phyloP scores from a whole-genome alignment of 92 coral and sea anemone species.

The Epizoanthus stellaris region DNA sequence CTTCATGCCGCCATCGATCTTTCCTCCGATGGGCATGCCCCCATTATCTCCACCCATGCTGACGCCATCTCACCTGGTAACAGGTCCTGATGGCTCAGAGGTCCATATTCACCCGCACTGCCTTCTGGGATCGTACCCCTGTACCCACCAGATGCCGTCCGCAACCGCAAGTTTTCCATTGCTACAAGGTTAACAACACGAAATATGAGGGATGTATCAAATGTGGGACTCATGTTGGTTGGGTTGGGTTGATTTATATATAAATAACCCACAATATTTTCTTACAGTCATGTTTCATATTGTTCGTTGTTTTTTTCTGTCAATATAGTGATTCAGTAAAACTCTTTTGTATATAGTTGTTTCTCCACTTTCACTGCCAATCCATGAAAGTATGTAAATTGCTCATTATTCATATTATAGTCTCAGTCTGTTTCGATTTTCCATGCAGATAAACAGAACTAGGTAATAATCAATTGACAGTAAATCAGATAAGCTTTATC shows the following conservation, averaged over 20 bases:
- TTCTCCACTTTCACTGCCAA: no score
- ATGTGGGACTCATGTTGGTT: no score
- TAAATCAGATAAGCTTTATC: neutral
- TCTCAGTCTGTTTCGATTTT: no score
- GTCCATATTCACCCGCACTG: constrained; percentile 89
- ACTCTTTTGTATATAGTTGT: no score
- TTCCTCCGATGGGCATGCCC: constrained; percentile 73
- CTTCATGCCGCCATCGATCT: constrained; percentile 90
- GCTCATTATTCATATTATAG: no score
- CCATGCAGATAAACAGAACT: no score
- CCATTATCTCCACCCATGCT: constrained; percentile 76
- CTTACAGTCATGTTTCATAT: no score
- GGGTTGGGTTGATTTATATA: no score
- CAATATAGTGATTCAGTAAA: no score
- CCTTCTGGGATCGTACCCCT: constrained; percentile 84
- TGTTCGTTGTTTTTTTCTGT: no score
- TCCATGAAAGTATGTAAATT: no score
- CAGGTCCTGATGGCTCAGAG: constrained; percentile 77
- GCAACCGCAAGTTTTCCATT: constrained; percentile 31
- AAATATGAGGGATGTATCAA: neutral
- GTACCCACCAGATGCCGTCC: constrained; percentile 62
- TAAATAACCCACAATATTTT: no score
- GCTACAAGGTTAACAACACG: constrained; percentile 19
- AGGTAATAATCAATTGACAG: neutral
- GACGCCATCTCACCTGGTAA: constrained; percentile 68